A percentile compares a stretch with the other conserved stretches of the same genome.
Evolutionary conservation across 92 coral and sea anemone genomes (phyloP).

Genomic region (Galaxea fascicularis): DNA sequence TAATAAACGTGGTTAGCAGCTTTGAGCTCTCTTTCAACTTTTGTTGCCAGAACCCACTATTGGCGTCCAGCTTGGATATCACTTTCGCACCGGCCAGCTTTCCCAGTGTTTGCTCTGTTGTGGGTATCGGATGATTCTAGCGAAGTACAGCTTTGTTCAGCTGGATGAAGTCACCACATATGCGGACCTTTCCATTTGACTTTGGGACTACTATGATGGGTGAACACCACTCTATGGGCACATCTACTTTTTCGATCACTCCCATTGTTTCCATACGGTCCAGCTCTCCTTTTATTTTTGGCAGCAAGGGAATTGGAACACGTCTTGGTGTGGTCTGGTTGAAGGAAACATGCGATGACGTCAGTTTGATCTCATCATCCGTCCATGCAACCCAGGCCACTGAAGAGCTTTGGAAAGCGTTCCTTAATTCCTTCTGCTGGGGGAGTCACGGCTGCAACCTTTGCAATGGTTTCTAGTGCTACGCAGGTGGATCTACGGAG

Average conservation of each 20-base stretch:
- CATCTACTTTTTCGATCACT: slow-evolving; percentile 58
- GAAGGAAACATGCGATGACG: slow-evolving; percentile 40
- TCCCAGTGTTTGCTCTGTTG: slow-evolving; percentile 39
- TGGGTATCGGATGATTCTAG: slow-evolving; percentile 47
- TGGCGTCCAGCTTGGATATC: slow-evolving; percentile 45
- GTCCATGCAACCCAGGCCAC: slow-evolving; percentile 69
- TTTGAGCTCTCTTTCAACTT: slow-evolving; percentile 32
- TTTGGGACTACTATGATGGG: slow-evolving; percentile 70
- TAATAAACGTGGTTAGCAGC: slow-evolving; percentile 49
- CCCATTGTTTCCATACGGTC: slow-evolving; percentile 67
- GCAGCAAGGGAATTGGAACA: slow-evolving; percentile 60
- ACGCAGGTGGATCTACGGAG: slow-evolving; percentile 44
- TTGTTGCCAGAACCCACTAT: slow-evolving; percentile 54
- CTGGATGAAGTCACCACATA: slow-evolving; percentile 43
- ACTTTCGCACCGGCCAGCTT: slow-evolving; percentile 33
- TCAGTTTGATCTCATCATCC: slow-evolving; percentile 57
- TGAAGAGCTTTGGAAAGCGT: slow-evolving; percentile 58
- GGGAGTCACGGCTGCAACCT: slow-evolving; percentile 17
- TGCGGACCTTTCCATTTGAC: slow-evolving; percentile 18
- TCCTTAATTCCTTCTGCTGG: slow-evolving; percentile 22
- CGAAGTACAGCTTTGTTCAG: slow-evolving; percentile 50
- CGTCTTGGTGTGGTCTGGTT: slow-evolving; percentile 62
- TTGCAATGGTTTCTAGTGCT: slow-evolving; percentile 38
- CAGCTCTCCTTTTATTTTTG: slow-evolving; percentile 62
- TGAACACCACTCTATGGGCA: slow-evolving; percentile 75